Base-by-base conservation (phyloP, 2,888 invertebrate species). In the Eupithecia vulgata region DNA sequence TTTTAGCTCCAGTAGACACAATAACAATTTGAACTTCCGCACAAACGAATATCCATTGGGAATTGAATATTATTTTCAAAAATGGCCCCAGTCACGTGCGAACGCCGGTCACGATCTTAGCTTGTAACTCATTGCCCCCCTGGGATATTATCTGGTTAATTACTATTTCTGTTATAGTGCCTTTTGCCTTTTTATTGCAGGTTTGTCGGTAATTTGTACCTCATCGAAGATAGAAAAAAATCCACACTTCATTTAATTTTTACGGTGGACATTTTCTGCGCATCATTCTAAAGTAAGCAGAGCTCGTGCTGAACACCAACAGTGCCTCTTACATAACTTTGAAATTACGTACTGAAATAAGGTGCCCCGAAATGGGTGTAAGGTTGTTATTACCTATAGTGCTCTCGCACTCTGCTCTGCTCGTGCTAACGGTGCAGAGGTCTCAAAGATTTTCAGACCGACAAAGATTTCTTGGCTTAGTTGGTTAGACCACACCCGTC, bases 111-210 rank as follows among this genome's bases (percentile, higher is more conserved):
- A 90, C 89, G 89, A 85, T 72, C 83, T 80, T 70, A 79, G 82
- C 83, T 84, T 85, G 85, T 89, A 88, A 89, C 87, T 89, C 88
- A 90, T 87, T 82, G 87, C 81, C 81, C 84, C 86, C 86, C 81
- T 48, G 81, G 84, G 88, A 85, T 83, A 84, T 85, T 84, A 85
- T 83, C 83, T 81, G 78, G 82, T 85, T 89, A 88, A 90, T 89
- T 88, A 85, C 82, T 87, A 86, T 85, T 82, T 86, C 82, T 85
- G 83, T 82, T 82, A 82, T 71, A 62, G 48, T 79, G 83, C 80
- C 80, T 82, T 76, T 77, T 78, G 45, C 30, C 67, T 77, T 78
- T 74, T 77, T 61, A 61, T 61, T 34, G 61, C 17, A 61, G 61
- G 30, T 8, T 61, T 5, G 34, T 61, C 17, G 5, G 34, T 7